These are phyloP conservation scores for Drosophila paranaensis DNA, from an alignment of 2,888 invertebrate genomes.

Conservation along the genomic window DNA sequence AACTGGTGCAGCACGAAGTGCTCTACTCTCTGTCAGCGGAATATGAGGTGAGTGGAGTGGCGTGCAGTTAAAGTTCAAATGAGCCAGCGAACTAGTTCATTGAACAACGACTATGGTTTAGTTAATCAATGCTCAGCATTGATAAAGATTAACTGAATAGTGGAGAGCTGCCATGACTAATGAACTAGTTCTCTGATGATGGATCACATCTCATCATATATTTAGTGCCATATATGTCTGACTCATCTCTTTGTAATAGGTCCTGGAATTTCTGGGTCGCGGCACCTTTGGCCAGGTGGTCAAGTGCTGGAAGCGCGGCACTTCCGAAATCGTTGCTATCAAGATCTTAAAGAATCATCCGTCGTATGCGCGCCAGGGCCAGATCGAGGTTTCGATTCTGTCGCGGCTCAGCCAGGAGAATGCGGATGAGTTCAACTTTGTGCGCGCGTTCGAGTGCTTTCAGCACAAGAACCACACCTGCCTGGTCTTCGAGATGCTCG, in stretches of 20 bases:
- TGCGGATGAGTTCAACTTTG: constrained; percentile 99
- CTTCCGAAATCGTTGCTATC: constrained; percentile 99
- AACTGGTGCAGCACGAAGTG: constrained; percentile 99
- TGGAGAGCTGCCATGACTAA: too few species aligned
- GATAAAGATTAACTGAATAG: not conserved
- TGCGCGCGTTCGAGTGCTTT: constrained; percentile 99
- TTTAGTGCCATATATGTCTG: too few species aligned
- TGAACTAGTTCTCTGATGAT: too few species aligned
- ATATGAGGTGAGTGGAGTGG: constrained; percentile 86
- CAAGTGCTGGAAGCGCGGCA: constrained; percentile 99
- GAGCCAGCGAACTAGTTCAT: not conserved
- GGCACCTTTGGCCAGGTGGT: constrained; percentile 99
- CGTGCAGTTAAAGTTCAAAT: not conserved
- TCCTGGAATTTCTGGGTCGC: constrained; percentile 99
- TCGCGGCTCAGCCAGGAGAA: constrained; percentile 98
- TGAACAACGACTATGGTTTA: not conserved
- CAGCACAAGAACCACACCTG: constrained; percentile 99
- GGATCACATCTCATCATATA: too few species aligned
- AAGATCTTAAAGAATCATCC: constrained; percentile 99
- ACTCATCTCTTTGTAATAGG: constrained; percentile 87
- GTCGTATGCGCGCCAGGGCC: constrained; percentile 99
- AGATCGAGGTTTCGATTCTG: constrained; percentile 99
- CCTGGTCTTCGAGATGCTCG: constrained; percentile 99
- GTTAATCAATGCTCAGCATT: too few species aligned
- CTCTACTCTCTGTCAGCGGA: constrained; percentile 98